Evolutionary conservation across 2,797 vertebrate genomes (phyloP).

Genomic region (Champsocephalus esox): DNA sequence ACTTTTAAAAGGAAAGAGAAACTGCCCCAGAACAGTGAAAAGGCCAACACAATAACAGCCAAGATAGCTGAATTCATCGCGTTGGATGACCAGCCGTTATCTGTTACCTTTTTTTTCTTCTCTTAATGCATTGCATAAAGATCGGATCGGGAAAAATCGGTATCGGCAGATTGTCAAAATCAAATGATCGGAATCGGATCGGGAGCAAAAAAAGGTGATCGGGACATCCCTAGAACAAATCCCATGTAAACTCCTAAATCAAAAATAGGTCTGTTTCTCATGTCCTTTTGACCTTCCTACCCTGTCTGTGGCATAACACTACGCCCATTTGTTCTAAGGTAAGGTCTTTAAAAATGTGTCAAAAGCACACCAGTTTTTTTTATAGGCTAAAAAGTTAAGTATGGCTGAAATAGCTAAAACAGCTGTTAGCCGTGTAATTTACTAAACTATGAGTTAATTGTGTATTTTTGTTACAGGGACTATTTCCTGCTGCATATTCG

Average conservation of each 20-base stretch:
- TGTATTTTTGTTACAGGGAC: neutral
- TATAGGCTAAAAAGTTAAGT: neutral
- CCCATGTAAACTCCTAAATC: neutral
- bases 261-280: neutral
- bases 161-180: no score
- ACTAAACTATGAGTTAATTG: neutral
- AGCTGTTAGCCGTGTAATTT: neutral
- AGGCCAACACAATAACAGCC: no score
- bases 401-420: no score
- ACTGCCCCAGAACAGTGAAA: no score
- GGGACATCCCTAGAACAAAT: conserved; percentile 1
- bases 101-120: no score
- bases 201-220: no score
- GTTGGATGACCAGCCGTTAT: no score
- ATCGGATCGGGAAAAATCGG: no score
- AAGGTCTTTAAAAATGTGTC: neutral
- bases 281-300: neutral
- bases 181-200: no score
- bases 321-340: neutral
- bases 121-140: no score
- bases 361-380: neutral
- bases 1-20: no score
- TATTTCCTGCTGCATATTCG: neutral
- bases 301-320: neutral
- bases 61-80: no score